Base-by-base conservation (phyloP, 1,140 invertebrate species). In the Drosophila repletoides region DNA sequence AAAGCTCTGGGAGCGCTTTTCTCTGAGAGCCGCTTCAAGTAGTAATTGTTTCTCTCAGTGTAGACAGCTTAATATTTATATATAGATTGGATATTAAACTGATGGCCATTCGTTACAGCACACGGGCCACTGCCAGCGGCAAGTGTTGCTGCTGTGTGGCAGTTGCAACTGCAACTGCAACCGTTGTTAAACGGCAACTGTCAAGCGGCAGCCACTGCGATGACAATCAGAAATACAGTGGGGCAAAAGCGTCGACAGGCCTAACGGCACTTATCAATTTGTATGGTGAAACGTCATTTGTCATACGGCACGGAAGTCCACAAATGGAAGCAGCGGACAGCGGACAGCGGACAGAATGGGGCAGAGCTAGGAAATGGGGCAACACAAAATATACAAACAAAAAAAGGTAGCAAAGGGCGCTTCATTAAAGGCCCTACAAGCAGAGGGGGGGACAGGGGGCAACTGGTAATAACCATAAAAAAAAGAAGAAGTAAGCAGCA, bases 231-330 rank as follows among this genome's bases (percentile, higher is more conserved):
- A 24, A 43, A 41, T 33, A 67, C 36, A 76, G 58, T 68, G 7
- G 7, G 4, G 33, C 33, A 56, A 53, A 60, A 65, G 69, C 69
- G 75, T 58, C 52, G 74, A 71, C 73, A 60, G 24, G 65, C 36
- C 69, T 76, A 79, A 81, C 79, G 77, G 77, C 71, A 84, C 79
- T 77, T 84, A 81, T 81, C 73, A 81, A 81, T 81, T 81, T 76
- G 64, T 77, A 72, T 63, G 64, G 58, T 66, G 67, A 81, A 70
- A 66, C 55, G 79, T 61, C 77, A 81, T 81, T 76, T 83, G 69
- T 77, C 77, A 76, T 60, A 52, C n/a, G 68, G 24, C 76, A 26
- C 45, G 59, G 59, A 63, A 63, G 59, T 67, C 24, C 51, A 55
- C 31, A 28, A 55, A 10, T 41, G 29, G 4, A 29, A 24, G 29